Evolutionary conservation across 1,140 invertebrate species (phyloP), one percentile per base, ranked within the genome.

Genomic region (Habropoda laboriosa): DNA sequence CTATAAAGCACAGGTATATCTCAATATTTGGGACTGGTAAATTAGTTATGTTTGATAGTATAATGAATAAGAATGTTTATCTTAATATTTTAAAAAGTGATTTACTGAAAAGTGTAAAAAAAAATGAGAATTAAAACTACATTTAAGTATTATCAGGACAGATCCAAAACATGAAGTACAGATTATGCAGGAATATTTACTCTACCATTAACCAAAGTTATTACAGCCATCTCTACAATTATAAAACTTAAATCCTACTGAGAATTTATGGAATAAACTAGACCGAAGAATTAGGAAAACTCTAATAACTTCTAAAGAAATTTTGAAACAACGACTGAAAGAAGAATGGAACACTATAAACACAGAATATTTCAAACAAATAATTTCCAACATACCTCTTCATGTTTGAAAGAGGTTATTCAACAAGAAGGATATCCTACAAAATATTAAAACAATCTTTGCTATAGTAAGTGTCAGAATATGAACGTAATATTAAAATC

Each of bases 361-460:
- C 16, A 35, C 35, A 21, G 16, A 35, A 38, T 60, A 38, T 60
- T 60, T 60, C 8, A 60, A 32, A 60, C 18, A 60, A 60, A 60
- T 60, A 27, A 60, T 60, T 60, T 40, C 13, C 13, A 32, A 38
- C 16, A 60, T 60, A 4, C 12, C 32, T 7, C 5, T 18, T 5
- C 30, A 13, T n/a, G n/a, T 57, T 30, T 57, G 27, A 57, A 30
- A 7, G 55, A 57, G 7, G 24, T 57, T 30, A 24, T 57, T 30
- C n/a, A 21, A 7, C 55, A 57, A 35, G 38, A 60, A 60, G 32
- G 32, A 6, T 60, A 60, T 3, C 21, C 58, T 27, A 38, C 35
- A 38, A 60, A 21, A 60, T 60, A 60, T 60, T 60, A 60, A 55
- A 55, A 21, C n/a, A n/a, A n/a, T n/a, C n/a, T n/a, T n/a, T n/a